Conservation (phyloP, 2,888 invertebrate species). For the Drosophila anomalata region DNA sequence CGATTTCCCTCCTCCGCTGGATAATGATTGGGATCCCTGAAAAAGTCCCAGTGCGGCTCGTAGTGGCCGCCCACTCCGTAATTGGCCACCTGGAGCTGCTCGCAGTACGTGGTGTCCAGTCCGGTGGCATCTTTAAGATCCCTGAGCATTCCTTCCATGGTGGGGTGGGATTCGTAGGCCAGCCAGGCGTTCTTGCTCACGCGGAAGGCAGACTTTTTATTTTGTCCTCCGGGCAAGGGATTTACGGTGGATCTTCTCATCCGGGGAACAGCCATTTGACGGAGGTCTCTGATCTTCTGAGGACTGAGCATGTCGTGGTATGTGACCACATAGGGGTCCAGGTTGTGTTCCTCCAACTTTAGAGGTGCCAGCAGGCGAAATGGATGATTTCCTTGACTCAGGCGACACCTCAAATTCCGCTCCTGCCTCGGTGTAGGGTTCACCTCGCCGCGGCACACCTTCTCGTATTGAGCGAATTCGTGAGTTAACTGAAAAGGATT, state of each 20-base stretch:
- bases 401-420: slow-evolving; percentile 75
- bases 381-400: slow-evolving; percentile 52
- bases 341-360: slow-evolving; percentile 85
- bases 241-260: slow-evolving; percentile 85
- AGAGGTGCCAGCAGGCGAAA: slow-evolving; percentile 78
- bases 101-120: slow-evolving; percentile 87
- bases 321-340: slow-evolving; percentile 85
- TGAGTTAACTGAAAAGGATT: slow-evolving; percentile 56
- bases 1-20: slow-evolving; percentile 92
- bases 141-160: slow-evolving; percentile 85
- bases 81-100: slow-evolving; percentile 98
- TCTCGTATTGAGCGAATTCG: slow-evolving; percentile 84
- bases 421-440: slow-evolving; percentile 57
- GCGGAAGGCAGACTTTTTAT: slow-evolving; percentile 90
- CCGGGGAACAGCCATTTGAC: slow-evolving; percentile 84
- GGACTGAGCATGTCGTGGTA: slow-evolving; percentile 86
- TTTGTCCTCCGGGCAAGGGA: slow-evolving; percentile 92
- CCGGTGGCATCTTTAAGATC: slow-evolving; percentile 88
- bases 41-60: slow-evolving; percentile 97
- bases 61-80: slow-evolving; percentile 99
- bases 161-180: slow-evolving; percentile 66
- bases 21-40: slow-evolving; percentile 89
- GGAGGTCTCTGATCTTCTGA: slow-evolving; percentile 85
- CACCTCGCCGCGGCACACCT: slow-evolving; percentile 77
- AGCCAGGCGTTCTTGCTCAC: slow-evolving; percentile 88